phyloP scores from a whole-genome alignment of 2,113 vertebrate genomes.

The Leptosomus discolor region DNA sequence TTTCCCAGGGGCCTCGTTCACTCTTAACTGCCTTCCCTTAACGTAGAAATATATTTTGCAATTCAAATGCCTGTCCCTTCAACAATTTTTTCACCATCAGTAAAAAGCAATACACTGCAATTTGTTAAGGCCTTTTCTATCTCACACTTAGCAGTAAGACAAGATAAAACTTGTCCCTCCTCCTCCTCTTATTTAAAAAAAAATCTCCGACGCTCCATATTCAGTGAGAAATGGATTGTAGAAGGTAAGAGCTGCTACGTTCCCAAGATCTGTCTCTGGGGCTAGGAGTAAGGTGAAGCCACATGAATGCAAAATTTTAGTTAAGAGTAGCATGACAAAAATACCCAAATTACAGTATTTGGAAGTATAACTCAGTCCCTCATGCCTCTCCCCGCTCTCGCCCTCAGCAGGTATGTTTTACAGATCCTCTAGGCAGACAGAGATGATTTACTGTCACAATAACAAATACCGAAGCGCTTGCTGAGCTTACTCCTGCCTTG shows the following conservation, averaged over 20 bases:
- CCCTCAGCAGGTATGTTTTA: background rate
- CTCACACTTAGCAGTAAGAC: background rate
- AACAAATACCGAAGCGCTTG: background rate
- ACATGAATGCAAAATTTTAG: background rate
- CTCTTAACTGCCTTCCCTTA: conserved; percentile 4
- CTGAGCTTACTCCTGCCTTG: background rate
- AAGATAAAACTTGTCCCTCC: background rate
- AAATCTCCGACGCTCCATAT: background rate
- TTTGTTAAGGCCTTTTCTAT: background rate
- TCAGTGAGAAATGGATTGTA: background rate
- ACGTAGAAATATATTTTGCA: background rate
- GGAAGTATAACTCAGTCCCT: background rate
- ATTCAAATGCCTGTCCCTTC: background rate
- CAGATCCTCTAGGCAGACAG: background rate
- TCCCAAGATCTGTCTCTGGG: background rate
- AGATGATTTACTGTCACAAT: background rate
- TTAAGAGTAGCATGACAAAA: background rate
- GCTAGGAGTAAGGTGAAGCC: background rate
- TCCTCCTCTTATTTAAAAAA: background rate
- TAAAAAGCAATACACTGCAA: background rate
- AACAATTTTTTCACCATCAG: background rate
- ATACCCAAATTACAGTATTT: background rate
- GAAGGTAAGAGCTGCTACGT: background rate
- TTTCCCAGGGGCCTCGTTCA: conserved; percentile 10
- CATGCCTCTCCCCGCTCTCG: background rate